Evolutionary conservation across 2,888 invertebrate species (phyloP).

Genomic region (Lithodes maja): DNA sequence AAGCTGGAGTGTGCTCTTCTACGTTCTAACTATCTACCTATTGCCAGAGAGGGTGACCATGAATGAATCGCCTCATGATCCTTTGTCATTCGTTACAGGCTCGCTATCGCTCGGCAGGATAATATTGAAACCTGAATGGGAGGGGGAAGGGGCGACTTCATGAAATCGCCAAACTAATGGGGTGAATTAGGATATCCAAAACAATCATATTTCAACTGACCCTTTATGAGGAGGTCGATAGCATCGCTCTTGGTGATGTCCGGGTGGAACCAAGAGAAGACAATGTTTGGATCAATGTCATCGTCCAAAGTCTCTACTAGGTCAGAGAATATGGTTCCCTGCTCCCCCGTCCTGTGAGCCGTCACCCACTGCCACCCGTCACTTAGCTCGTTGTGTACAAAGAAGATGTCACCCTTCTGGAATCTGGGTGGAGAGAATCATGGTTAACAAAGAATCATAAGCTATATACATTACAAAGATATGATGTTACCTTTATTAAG

Average conservation of each 20-base stretch:
- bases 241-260: constrained; percentile 97
- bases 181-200: not conserved
- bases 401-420: constrained; percentile 94
- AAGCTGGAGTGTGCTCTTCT: too few relatives aligned
- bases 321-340: constrained; percentile 96
- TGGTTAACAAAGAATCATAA: too few relatives aligned
- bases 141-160: not conserved
- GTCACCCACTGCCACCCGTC: constrained; percentile 99
- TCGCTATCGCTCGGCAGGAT: not conserved
- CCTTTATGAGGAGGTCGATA: constrained; percentile 95
- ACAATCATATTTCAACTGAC: constrained; percentile 74
- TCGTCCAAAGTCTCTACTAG: constrained; percentile 95
- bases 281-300: constrained; percentile 95
- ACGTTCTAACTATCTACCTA: too few relatives aligned
- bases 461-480: too few relatives aligned
- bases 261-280: constrained; percentile 97
- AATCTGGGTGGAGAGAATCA: constrained; percentile 16
- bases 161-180: too few relatives aligned
- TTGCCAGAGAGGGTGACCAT: too few relatives aligned
- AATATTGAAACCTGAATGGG: not conserved
- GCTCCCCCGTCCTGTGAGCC: constrained; percentile 94
- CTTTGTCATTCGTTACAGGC: not conserved
- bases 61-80: constrained; percentile 67
- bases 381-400: constrained; percentile 97
- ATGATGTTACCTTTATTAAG: too few relatives aligned